These are phyloP conservation scores for Pyrocephalus nanus DNA, from an alignment of 2,797 vertebrate species.

Conservation along the genomic window DNA sequence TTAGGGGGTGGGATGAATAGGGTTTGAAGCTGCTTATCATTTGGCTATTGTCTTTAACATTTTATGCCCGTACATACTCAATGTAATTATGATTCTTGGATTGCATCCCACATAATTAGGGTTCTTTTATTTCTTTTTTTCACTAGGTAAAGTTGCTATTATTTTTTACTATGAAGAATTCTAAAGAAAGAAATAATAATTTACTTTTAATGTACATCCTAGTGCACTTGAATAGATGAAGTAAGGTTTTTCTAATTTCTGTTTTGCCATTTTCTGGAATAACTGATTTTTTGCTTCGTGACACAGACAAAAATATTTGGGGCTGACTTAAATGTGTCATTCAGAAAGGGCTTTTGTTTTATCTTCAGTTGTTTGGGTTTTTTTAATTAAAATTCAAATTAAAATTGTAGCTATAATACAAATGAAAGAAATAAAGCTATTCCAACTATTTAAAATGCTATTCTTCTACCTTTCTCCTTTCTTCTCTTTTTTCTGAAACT, in stretches of 20 bases:
- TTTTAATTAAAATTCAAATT: not conserved
- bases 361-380: not conserved
- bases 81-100: not conserved
- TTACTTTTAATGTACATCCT: not conserved
- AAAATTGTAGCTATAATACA: not conserved
- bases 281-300: not conserved
- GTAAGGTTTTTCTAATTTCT: not conserved
- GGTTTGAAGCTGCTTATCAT: not conserved
- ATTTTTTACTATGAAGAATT: not conserved
- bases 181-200: not conserved
- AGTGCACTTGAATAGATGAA: not conserved
- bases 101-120: not conserved
- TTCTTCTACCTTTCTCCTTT: not conserved
- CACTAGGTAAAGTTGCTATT: not conserved
- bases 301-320: not conserved
- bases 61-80: not conserved
- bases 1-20: not conserved
- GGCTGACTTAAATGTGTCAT: not conserved
- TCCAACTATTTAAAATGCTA: not conserved
- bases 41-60: not conserved
- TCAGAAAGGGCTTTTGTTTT: not conserved
- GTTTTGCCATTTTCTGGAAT: not conserved
- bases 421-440: not conserved
- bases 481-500: not conserved
- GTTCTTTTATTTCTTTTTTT: slow-evolving; percentile 20